A percentile compares a stretch with the other conserved stretches of the same genome.
These are phyloP conservation scores for Oryzaephilus surinamensis DNA, from an alignment of 1,140 invertebrate species.

Conservation along the genomic window DNA sequence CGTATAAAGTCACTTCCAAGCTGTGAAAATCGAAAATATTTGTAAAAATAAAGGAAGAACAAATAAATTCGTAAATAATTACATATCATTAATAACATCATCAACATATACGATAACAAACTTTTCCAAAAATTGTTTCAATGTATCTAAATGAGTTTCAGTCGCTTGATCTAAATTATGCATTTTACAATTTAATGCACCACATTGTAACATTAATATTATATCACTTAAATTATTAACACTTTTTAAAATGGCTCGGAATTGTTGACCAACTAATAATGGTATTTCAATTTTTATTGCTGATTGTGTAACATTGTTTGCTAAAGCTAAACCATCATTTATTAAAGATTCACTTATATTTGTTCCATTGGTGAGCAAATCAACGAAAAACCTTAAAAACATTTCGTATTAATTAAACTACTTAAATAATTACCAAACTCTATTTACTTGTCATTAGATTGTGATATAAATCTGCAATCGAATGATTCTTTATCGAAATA, in stretches of 20 bases:
- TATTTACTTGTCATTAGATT: constrained; percentile 28
- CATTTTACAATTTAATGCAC: constrained; percentile 17
- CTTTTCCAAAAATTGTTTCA: constrained; percentile 31
- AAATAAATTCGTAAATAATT: no score
- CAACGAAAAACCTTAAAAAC: constrained; percentile 39
- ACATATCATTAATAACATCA: no score
- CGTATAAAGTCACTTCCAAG: constrained; percentile 46
- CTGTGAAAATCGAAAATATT: constrained; percentile 38
- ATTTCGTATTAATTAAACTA: constrained; percentile 8
- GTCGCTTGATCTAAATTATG: constrained; percentile 25
- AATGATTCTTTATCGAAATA: constrained; percentile 48
- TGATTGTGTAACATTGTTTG: not conserved
- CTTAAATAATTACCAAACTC: constrained; percentile 4
- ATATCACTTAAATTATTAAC: constrained; percentile 24
- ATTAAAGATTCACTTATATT: constrained; percentile 37
- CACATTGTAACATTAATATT: constrained; percentile 19
- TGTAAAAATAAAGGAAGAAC: constrained; percentile 15
- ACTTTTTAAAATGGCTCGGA: constrained; percentile 19
- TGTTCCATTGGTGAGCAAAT: constrained; percentile 39
- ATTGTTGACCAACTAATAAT: constrained; percentile 25
- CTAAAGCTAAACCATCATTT: constrained; percentile 35
- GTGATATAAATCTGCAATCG: constrained; percentile 31
- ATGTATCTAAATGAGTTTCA: constrained; percentile 24
- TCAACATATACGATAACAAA: constrained; percentile 46
- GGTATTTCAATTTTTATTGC: constrained; percentile 17